A percentile compares a stretch with the other conserved stretches of the same genome.
These are phyloP conservation scores for Drosophila kikkawai DNA, from an alignment of 1,140 invertebrate species.

Conservation along the genomic window DNA sequence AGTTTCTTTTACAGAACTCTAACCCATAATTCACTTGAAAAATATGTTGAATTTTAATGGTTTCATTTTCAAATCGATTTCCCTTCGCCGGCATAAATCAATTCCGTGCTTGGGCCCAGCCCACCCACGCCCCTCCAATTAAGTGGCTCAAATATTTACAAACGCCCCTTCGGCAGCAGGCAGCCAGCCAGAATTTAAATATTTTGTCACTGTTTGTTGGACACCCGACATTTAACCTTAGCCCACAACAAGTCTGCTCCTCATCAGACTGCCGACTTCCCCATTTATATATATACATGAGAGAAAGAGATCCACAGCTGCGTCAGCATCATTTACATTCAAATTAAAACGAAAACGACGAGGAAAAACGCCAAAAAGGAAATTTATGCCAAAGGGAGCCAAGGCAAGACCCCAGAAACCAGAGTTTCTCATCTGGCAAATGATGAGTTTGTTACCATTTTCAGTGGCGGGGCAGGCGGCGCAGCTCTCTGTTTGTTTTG, in stretches of 20 bases:
- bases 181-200: conserved; percentile 63
- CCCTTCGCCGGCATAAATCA: conserved; percentile 65
- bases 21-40: conserved; percentile 33
- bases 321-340: conserved; percentile 80
- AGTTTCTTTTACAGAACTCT: not conserved
- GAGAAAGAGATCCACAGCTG: conserved; percentile 46
- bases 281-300: not conserved
- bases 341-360: conserved; percentile 73
- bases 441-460: conserved; percentile 61
- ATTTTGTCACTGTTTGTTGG: conserved; percentile 80
- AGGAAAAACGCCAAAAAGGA: conserved; percentile 63
- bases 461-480: conserved; percentile 37
- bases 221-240: conserved; percentile 77
- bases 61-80: conserved; percentile 54
- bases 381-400: conserved; percentile 74
- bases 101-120: conserved; percentile 22
- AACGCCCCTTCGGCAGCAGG: conserved; percentile 51
- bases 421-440: conserved; percentile 27
- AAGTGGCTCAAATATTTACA: conserved; percentile 81
- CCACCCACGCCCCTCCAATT: conserved; percentile 65
- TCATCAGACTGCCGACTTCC: conserved; percentile 33
- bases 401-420: not conserved
- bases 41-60: conserved; percentile 36
- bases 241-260: conserved; percentile 41
- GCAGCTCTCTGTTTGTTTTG: conserved; percentile 69